Conservation (phyloP, 2,888 invertebrate species). For the Apodemia hepburni region DNA sequence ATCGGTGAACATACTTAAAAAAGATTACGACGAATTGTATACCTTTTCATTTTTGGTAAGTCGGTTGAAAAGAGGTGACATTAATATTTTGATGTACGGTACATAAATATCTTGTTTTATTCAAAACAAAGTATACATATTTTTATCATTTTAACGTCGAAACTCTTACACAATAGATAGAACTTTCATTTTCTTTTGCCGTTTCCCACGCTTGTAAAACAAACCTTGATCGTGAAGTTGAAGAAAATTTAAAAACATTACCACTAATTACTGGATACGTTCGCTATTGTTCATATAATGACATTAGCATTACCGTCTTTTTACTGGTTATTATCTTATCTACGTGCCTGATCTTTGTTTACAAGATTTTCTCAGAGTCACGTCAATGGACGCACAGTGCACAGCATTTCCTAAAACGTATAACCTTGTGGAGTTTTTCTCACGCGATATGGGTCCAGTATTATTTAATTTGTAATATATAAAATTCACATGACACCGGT, state of each 20-base stretch:
- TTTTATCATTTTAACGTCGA: background rate
- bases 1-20: too few relatives aligned
- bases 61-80: too few relatives aligned
- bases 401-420: background rate
- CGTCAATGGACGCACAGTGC: background rate
- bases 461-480: slow-evolving; percentile 4
- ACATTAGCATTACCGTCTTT: slow-evolving; percentile 5
- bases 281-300: background rate
- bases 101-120: background rate
- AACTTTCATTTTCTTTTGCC: slow-evolving; percentile 1
- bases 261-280: background rate
- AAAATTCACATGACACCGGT: background rate
- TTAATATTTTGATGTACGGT: too few relatives aligned
- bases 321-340: background rate
- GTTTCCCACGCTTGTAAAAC: slow-evolving; percentile 6
- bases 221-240: slow-evolving; percentile 5
- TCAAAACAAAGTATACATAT: background rate
- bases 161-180: background rate
- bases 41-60: too few relatives aligned
- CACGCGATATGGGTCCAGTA: background rate
- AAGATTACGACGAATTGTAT: too few relatives aligned
- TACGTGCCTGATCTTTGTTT: background rate
- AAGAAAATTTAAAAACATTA: background rate
- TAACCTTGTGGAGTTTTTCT: background rate
- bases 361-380: background rate